These are phyloP conservation scores for Monodelphis domestica DNA, from an alignment of 2,797 vertebrate genomes.

Conservation along the genomic window DNA sequence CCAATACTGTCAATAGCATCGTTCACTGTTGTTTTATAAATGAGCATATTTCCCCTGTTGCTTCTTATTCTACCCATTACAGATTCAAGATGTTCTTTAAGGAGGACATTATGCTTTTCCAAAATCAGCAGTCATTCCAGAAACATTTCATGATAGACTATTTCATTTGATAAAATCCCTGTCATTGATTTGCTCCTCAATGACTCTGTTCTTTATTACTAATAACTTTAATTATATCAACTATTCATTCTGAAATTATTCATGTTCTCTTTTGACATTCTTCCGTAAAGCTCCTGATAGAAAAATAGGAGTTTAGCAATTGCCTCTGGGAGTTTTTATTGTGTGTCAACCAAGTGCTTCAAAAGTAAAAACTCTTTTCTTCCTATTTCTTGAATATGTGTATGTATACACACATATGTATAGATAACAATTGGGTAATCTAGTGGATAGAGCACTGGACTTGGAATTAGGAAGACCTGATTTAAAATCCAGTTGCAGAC, in stretches of 20 bases:
- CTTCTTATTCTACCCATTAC: neutral
- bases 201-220: neutral
- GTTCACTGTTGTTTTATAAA: neutral
- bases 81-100: conserved; percentile 1
- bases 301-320: neutral
- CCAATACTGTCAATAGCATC: neutral
- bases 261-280: neutral
- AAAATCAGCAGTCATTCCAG: neutral
- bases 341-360: neutral
- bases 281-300: neutral
- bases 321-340: neutral
- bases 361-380: neutral
- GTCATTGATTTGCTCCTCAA: neutral
- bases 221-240: neutral
- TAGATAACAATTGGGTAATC: neutral
- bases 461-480: neutral
- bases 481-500: neutral
- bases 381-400: neutral
- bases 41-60: neutral
- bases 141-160: neutral
- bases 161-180: neutral
- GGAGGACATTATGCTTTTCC: neutral
- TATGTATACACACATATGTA: neutral
- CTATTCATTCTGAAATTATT: neutral
- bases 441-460: neutral